Conservation (phyloP, 2,888 invertebrate species). For the Diaphora mendica region DNA sequence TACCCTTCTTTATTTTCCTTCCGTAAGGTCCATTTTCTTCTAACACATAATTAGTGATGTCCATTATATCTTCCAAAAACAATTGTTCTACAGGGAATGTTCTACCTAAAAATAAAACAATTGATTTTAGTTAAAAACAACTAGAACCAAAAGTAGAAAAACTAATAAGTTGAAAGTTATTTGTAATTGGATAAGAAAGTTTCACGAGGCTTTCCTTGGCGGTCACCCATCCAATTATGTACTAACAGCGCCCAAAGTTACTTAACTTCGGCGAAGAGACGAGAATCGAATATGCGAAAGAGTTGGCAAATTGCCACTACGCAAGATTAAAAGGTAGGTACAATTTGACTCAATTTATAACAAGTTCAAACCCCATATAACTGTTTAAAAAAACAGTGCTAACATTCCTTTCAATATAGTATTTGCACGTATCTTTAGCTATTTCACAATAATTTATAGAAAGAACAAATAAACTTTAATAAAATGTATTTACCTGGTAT, state of each 20-base stretch:
- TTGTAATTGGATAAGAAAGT: not conserved
- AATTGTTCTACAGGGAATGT: slow-evolving; percentile 94
- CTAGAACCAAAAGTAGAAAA: slow-evolving; percentile 8
- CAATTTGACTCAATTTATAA: no score
- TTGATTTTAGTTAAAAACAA: not conserved
- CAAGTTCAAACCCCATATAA: no score
- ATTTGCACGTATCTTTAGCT: no score
- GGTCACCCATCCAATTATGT: slow-evolving; percentile 80
- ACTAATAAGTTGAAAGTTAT: not conserved
- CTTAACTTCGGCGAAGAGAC: slow-evolving; percentile 78
- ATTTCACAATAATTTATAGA: no score
- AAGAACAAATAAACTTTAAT: no score
- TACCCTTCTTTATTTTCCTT: slow-evolving; percentile 88
- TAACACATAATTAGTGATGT: slow-evolving; percentile 82
- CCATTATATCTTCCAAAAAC: slow-evolving; percentile 93
- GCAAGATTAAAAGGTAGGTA: no score
- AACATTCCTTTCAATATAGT: no score
- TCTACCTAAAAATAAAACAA: slow-evolving; percentile 80
- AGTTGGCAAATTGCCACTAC: slow-evolving; percentile 58
- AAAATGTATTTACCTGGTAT: slow-evolving; percentile 88
- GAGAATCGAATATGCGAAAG: slow-evolving; percentile 70
- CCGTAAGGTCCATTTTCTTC: slow-evolving; percentile 87
- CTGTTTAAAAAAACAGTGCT: no score
- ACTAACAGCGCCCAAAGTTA: slow-evolving; percentile 74
- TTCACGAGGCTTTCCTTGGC: slow-evolving; percentile 60